phyloP scores from a whole-genome alignment of 2,888 invertebrate genomes.

The Rhingia campestris region DNA sequence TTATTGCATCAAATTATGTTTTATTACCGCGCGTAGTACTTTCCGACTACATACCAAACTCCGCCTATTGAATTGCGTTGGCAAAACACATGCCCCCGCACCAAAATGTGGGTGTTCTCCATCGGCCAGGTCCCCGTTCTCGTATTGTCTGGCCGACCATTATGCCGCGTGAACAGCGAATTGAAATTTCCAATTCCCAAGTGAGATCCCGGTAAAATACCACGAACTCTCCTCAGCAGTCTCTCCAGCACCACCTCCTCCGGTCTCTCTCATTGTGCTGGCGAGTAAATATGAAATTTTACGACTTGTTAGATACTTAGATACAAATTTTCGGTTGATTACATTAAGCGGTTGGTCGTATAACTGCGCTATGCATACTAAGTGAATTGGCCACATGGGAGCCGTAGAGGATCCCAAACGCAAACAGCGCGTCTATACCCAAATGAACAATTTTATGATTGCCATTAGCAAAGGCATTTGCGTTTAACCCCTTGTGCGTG shows the following conservation, averaged over 20 bases:
- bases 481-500: conserved; percentile 63
- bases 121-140: conserved; percentile 16
- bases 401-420: conserved; percentile 45
- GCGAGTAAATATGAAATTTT: conserved; percentile 74
- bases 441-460: conserved; percentile 61
- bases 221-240: conserved; percentile 42
- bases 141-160: conserved; percentile 13
- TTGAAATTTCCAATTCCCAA: conserved; percentile 66
- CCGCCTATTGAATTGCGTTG: not conserved
- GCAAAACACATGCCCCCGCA: not conserved
- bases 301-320: conserved; percentile 74
- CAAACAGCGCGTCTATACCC: conserved; percentile 25
- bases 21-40: conserved; percentile 44
- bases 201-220: conserved; percentile 49
- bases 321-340: conserved; percentile 74
- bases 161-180: conserved; percentile 40
- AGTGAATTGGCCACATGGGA: conserved; percentile 71
- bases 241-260: no score
- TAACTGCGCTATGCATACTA: conserved; percentile 67
- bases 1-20: conserved; percentile 67
- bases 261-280: no score
- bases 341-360: conserved; percentile 67
- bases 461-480: conserved; percentile 62
- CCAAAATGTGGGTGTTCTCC: conserved; percentile 62
- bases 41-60: conserved; percentile 18